Percentiles rank a stretch among this genome's conserved stretches.
phyloP scores from a whole-genome alignment of 2,888 invertebrate species.

The Oscheius sp. region DNA sequence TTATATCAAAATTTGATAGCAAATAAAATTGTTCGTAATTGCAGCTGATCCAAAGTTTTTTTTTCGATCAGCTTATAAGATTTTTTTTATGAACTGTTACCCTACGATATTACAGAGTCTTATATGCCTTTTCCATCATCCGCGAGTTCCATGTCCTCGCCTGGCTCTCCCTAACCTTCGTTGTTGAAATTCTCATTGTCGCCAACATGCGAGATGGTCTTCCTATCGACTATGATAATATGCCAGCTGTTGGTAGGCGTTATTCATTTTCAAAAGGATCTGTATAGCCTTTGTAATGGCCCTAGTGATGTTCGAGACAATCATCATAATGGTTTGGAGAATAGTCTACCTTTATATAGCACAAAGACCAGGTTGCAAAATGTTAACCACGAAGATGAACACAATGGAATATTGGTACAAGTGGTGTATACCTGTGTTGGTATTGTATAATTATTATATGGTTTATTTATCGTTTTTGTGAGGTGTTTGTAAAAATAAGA shows the following conservation, averaged over 20 bases:
- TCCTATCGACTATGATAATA: constrained; percentile 13
- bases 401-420: not conserved
- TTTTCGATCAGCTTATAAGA: too few relatives aligned
- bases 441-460: constrained; percentile 15
- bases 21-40: not conserved
- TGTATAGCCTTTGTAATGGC: not conserved
- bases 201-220: not conserved
- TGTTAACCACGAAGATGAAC: not conserved
- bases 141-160: not conserved
- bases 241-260: not conserved
- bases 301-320: not conserved
- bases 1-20: not conserved
- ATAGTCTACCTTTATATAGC: not conserved
- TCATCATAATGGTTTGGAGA: not conserved
- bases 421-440: not conserved
- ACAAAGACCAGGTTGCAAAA: not conserved
- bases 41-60: too few relatives aligned
- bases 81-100: too few relatives aligned
- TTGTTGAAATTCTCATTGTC: not conserved
- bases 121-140: not conserved
- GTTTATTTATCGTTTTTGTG: constrained; percentile 1
- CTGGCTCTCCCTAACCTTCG: not conserved
- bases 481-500: too few relatives aligned
- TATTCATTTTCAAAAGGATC: not conserved
- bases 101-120: not conserved